Conservation (phyloP, 2,113 vertebrate genomes). For the Aphyosemion australe region DNA sequence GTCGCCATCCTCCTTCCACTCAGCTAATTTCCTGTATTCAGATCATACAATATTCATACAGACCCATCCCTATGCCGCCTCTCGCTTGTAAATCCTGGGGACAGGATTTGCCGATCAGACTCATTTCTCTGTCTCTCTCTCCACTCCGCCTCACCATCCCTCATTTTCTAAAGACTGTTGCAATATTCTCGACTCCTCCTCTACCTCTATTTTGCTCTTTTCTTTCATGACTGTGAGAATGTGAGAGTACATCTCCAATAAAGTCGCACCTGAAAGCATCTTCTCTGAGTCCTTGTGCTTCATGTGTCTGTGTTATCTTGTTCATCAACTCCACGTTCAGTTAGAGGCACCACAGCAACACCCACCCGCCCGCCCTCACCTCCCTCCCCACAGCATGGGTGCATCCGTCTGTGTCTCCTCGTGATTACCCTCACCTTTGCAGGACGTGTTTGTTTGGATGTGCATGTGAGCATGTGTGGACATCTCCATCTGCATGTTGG, state of each 20-base stretch:
- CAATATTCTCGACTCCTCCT: conserved; percentile 52
- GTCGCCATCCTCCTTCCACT: conserved; percentile 14
- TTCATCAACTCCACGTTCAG: conserved; percentile 76
- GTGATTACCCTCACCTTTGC: conserved; percentile 51
- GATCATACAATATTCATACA: conserved; percentile 50
- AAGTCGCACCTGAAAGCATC: conserved; percentile 84
- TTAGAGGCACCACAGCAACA: conserved; percentile 31
- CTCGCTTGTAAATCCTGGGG: conserved; percentile 48
- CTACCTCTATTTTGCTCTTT: conserved; percentile 42
- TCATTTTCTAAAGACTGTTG: conserved; percentile 50
- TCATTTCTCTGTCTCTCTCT: conserved; percentile 4
- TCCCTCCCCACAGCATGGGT: conserved; percentile 63
- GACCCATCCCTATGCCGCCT: conserved; percentile 55
- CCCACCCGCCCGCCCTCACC: background rate
- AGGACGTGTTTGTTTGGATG: conserved; percentile 1
- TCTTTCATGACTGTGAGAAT: conserved; percentile 71
- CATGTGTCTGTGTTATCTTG: conserved; percentile 81
- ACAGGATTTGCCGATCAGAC: conserved; percentile 48
- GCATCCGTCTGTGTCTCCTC: conserved; percentile 55
- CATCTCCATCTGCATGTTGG: conserved; percentile 44
- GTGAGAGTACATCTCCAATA: conserved; percentile 74
- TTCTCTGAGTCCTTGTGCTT: conserved; percentile 83
- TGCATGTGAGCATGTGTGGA: conserved; percentile 60
- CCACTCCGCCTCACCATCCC: conserved; percentile 12
- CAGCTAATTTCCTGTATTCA: conserved; percentile 34